A percentile compares a stretch with the other conserved stretches of the same genome.
These are phyloP conservation scores for Pollenia labialis DNA, from an alignment of 2,888 invertebrate species.

Conservation along the genomic window DNA sequence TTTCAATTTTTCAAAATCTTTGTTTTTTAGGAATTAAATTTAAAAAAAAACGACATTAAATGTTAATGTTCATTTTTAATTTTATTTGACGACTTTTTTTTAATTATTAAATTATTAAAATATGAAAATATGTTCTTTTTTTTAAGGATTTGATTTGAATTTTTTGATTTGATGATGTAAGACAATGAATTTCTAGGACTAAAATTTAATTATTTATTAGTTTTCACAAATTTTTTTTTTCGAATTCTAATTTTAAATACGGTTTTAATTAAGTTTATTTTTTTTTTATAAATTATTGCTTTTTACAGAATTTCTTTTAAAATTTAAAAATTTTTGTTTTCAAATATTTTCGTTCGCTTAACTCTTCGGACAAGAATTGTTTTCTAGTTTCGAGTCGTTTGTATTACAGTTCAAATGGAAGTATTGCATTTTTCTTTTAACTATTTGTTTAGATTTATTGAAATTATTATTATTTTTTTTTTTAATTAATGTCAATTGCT, in stretches of 20 bases:
- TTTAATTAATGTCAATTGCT: constrained; percentile 43
- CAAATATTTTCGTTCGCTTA: constrained; percentile 41
- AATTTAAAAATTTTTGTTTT: constrained; percentile 21
- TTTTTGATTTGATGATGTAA: constrained; percentile 17
- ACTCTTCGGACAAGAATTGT: constrained; percentile 26
- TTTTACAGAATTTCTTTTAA: constrained; percentile 53
- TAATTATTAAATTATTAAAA: constrained; percentile 18
- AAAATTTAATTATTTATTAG: not conserved
- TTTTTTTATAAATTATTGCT: constrained; percentile 63
- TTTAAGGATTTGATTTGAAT: constrained; percentile 12
- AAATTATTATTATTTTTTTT: constrained; percentile 24
- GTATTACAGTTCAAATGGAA: constrained; percentile 69
- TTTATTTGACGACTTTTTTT: constrained; percentile 2
- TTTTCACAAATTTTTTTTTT: not conserved
- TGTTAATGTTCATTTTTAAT: constrained; percentile 63
- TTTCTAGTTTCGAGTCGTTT: constrained; percentile 57
- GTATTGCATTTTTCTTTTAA: constrained; percentile 50
- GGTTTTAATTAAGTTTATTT: constrained; percentile 26
- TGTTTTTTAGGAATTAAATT: constrained; percentile 37
- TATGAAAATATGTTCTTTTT: constrained; percentile 30
- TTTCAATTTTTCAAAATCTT: constrained; percentile 60
- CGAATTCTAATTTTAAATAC: constrained; percentile 32
- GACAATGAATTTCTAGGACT: constrained; percentile 13
- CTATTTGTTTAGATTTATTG: constrained; percentile 42
- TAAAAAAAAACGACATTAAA: constrained; percentile 62